These are phyloP conservation scores for Clanis bilineata DNA, from an alignment of 2,888 invertebrate species.

Conservation along the genomic window DNA sequence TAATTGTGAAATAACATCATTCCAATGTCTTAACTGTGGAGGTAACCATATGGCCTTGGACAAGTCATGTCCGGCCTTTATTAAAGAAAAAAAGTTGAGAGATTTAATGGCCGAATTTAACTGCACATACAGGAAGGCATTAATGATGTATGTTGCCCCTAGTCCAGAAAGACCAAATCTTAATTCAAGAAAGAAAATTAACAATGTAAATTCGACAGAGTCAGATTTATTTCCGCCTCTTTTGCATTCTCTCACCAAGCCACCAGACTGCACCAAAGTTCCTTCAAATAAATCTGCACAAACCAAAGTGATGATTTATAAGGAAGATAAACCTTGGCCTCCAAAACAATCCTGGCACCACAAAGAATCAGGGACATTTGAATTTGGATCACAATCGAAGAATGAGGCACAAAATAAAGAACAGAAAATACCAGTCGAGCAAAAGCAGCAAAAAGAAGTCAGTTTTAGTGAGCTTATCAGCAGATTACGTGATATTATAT, in stretches of 20 bases:
- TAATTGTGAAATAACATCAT: slow-evolving; percentile 14
- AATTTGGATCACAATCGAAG: no score
- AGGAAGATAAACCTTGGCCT: not conserved
- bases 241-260: no score
- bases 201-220: no score
- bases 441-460: not conserved
- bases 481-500: slow-evolving; percentile 1
- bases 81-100: slow-evolving; percentile 15
- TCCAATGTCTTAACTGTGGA: slow-evolving; percentile 18
- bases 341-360: not conserved
- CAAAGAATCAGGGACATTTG: not conserved
- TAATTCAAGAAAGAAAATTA: not conserved
- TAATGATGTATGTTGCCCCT: slow-evolving; percentile 1
- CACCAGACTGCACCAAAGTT: no score
- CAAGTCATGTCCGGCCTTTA: slow-evolving; percentile 15
- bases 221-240: no score
- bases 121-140: slow-evolving; percentile 12
- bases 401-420: no score
- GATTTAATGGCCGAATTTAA: slow-evolving; percentile 19
- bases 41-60: slow-evolving; percentile 17
- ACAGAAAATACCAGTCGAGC: no score
- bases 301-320: not conserved
- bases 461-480: slow-evolving; percentile 2
- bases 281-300: not conserved
- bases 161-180: not conserved